phyloP scores from a whole-genome alignment of 2,113 vertebrate species.

The Onychostoma macrolepis region DNA sequence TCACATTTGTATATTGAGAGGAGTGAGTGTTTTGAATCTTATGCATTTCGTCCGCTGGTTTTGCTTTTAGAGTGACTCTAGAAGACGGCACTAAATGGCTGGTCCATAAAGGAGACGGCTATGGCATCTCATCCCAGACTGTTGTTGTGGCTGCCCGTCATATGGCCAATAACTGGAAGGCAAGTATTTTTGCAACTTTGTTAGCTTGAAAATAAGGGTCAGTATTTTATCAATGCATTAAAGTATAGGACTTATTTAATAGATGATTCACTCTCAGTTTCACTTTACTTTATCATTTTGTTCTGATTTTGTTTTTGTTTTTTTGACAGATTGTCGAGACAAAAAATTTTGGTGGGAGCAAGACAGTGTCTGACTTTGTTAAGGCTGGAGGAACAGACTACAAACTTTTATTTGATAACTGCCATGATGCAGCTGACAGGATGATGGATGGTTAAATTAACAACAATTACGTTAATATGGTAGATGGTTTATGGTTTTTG shows the following conservation, averaged over 20 bases:
- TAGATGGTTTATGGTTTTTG: no score
- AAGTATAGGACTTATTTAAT: background rate
- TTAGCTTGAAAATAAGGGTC: background rate
- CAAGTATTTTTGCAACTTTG: slow-evolving; percentile 23
- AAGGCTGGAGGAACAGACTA: slow-evolving; percentile 61
- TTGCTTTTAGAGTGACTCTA: slow-evolving; percentile 65
- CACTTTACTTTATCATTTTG: background rate
- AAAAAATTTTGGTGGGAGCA: slow-evolving; percentile 59
- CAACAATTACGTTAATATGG: background rate
- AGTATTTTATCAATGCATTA: background rate
- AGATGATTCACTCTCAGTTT: background rate
- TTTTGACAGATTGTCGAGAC: slow-evolving; percentile 52
- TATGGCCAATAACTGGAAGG: slow-evolving; percentile 67
- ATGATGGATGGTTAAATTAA: slow-evolving; percentile 60
- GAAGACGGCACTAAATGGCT: slow-evolving; percentile 60
- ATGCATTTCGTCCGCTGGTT: background rate
- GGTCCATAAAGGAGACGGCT: slow-evolving; percentile 67
- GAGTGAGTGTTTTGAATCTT: background rate
- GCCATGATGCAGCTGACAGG: slow-evolving; percentile 56
- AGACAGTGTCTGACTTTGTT: slow-evolving; percentile 63
- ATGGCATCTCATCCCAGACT: slow-evolving; percentile 60
- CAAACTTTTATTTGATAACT: slow-evolving; percentile 62
- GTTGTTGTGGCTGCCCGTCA: slow-evolving; percentile 64
- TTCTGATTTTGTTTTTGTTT: no score
- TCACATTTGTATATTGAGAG: background rate